A percentile compares a stretch with the other conserved stretches of the same genome.
Evolutionary conservation across 2,113 vertebrate species (phyloP).

Genomic region (Daubentonia madagascariensis): DNA sequence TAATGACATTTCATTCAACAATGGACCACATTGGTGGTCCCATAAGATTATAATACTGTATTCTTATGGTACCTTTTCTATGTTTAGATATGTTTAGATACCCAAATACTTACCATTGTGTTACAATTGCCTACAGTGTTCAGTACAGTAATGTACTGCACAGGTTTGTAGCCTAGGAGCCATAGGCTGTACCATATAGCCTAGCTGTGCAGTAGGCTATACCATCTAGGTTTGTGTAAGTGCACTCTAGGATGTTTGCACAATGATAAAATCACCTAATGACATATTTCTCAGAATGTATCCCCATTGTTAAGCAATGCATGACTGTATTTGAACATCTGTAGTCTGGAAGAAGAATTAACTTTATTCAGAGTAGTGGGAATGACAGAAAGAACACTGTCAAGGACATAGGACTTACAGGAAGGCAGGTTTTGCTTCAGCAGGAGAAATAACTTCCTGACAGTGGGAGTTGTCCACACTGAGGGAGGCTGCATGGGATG

Average conservation of each 20-base stretch:
- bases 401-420: fast-evolving
- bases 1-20: neutral
- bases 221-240: neutral
- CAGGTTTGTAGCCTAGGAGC: neutral
- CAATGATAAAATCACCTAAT: neutral
- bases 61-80: neutral
- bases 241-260: neutral
- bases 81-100: neutral
- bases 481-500: too few species aligned
- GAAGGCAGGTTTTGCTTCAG: neutral
- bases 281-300: neutral
- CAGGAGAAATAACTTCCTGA: too few species aligned
- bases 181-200: neutral
- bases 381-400: neutral
- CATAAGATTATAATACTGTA: neutral
- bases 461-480: neutral
- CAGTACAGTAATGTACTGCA: neutral
- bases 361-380: too few species aligned
- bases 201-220: neutral
- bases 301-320: neutral
- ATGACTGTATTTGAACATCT: neutral
- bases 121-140: neutral
- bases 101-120: neutral
- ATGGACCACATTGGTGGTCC: neutral
- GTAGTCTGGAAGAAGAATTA: neutral